These are phyloP conservation scores for Bombyx mandarina DNA, from an alignment of 1,140 invertebrate genomes.

Conservation along the genomic window DNA sequence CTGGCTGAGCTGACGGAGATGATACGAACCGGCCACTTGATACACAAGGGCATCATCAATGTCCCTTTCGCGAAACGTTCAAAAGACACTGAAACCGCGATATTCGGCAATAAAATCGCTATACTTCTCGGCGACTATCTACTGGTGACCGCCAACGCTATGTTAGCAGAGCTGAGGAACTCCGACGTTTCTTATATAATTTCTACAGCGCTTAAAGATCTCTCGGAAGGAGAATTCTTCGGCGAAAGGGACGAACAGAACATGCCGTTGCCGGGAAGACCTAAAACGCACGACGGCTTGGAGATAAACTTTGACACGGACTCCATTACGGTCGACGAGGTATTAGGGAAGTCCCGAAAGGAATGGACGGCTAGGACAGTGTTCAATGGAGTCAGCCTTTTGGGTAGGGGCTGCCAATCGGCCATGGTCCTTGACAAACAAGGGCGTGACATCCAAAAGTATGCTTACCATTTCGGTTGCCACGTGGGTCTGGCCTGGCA, in stretches of 20 bases:
- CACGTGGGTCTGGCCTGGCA: conserved; percentile 89
- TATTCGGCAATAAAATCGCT: conserved; percentile 92
- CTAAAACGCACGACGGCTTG: conserved; percentile 42
- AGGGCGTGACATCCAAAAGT: conserved; percentile 73
- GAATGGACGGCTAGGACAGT: conserved; percentile 90
- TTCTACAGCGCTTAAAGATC: conserved; percentile 83
- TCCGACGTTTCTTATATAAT: conserved; percentile 87
- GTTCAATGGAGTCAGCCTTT: conserved; percentile 80
- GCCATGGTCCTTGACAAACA: conserved; percentile 85
- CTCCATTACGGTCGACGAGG: conserved; percentile 61
- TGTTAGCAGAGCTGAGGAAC: conserved; percentile 79
- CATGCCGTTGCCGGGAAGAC: conserved; percentile 79
- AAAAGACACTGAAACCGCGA: conserved; percentile 54
- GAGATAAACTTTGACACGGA: conserved; percentile 44
- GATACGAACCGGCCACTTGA: conserved; percentile 92
- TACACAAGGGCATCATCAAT: conserved; percentile 91
- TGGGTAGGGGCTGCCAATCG: conserved; percentile 87
- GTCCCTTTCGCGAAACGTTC: conserved; percentile 71
- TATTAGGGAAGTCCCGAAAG: conserved; percentile 75
- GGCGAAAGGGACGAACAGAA: conserved; percentile 84
- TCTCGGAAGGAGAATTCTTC: conserved; percentile 89
- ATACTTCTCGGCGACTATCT: conserved; percentile 91
- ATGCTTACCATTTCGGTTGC: conserved; percentile 87
- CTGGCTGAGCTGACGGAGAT: conserved; percentile 94
- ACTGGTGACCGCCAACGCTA: conserved; percentile 85